phyloP scores from a whole-genome alignment of 2,113 vertebrate species.

The Mionectes macconnelli region DNA sequence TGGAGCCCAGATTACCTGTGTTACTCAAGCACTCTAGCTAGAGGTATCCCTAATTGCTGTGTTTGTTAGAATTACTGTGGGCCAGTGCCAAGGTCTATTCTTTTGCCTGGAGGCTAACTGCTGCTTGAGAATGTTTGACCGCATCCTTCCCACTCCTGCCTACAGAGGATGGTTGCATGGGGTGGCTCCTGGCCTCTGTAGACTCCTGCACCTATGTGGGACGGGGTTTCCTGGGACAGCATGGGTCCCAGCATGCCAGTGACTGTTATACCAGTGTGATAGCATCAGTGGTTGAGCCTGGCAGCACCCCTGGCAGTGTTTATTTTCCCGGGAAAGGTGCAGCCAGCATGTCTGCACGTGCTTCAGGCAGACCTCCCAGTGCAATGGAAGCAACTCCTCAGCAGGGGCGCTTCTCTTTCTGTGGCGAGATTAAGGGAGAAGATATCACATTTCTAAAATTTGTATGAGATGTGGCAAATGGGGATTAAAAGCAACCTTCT shows the following conservation, averaged over 20 bases:
- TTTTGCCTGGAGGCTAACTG: not conserved
- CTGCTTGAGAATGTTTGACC: not conserved
- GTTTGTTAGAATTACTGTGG: not conserved
- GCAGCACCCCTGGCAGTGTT: not conserved
- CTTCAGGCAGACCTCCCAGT: not conserved
- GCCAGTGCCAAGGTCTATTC: not conserved
- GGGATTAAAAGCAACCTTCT: not conserved
- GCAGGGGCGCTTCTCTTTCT: not conserved
- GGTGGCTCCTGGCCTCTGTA: not conserved
- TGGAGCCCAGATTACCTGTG: not conserved
- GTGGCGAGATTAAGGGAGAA: not conserved
- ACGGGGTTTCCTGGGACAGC: not conserved
- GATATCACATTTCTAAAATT: not conserved
- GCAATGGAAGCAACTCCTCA: not conserved
- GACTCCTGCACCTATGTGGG: not conserved
- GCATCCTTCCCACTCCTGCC: not conserved
- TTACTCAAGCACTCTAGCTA: not conserved
- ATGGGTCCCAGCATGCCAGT: not conserved
- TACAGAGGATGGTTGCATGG: not conserved
- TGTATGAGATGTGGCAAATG: not conserved
- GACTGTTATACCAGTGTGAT: not conserved
- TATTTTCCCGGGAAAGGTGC: not conserved
- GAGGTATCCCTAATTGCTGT: not conserved
- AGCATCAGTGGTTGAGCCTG: not conserved
- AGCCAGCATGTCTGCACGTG: not conserved